phyloP scores from a whole-genome alignment of 2,797 vertebrate genomes.

The Dendrocincla fuliginosa region DNA sequence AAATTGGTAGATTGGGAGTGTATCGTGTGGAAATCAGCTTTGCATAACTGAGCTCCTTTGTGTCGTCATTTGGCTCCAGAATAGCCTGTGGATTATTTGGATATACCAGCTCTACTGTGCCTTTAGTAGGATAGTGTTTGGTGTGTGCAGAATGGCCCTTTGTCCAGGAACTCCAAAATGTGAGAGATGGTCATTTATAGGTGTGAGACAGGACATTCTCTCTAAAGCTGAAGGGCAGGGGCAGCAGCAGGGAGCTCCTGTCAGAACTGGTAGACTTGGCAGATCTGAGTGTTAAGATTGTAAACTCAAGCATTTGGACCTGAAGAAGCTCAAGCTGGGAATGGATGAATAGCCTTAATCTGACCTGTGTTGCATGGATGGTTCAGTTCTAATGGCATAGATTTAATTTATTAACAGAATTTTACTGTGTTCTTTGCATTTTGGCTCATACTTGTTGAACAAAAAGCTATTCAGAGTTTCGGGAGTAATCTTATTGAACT shows the following conservation, averaged over 20 bases:
- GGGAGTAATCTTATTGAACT: not conserved
- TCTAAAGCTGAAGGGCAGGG: not conserved
- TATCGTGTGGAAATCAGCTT: not conserved
- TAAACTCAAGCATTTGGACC: accelerated
- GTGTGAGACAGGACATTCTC: not conserved
- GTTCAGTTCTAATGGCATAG: not conserved
- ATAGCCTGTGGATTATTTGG: not conserved
- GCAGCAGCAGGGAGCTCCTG: not conserved
- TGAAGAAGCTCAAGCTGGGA: not conserved
- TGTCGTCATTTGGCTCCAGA: not conserved
- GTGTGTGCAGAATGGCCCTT: not conserved
- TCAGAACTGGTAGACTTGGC: not conserved
- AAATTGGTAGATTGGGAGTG: not conserved
- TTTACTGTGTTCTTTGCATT: not conserved
- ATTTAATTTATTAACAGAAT: not conserved
- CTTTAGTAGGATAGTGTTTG: not conserved
- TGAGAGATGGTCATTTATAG: not conserved
- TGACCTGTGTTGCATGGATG: not conserved
- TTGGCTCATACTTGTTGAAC: not conserved
- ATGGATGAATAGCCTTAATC: not conserved
- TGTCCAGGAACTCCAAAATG: not conserved
- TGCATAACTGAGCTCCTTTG: not conserved
- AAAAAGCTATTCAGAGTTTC: not conserved
- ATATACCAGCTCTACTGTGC: not conserved
- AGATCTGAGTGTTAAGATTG: not conserved